phyloP scores from a whole-genome alignment of 2,888 invertebrate genomes.

The Cephus spinipes region DNA sequence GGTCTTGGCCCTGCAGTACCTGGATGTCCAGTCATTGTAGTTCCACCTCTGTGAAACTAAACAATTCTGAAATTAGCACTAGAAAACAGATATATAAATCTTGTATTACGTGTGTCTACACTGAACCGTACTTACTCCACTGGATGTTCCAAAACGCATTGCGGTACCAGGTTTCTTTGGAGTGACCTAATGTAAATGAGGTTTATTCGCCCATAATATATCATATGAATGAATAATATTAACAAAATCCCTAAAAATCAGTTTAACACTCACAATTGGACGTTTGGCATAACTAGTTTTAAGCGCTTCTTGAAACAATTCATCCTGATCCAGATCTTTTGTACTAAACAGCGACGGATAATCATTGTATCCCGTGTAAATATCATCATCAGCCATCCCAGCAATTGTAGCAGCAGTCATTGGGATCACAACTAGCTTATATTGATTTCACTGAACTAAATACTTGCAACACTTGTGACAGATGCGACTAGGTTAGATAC shows the following conservation, averaged over 20 bases:
- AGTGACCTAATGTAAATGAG: constrained; percentile 44
- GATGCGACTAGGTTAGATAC: background rate
- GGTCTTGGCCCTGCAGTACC: constrained; percentile 75
- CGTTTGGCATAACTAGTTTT: constrained; percentile 79
- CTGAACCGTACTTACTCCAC: constrained; percentile 66
- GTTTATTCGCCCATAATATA: background rate
- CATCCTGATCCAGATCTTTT: constrained; percentile 78
- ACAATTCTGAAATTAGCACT: constrained; percentile 13
- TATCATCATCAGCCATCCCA: constrained; percentile 71
- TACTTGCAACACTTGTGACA: background rate
- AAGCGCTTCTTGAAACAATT: constrained; percentile 82
- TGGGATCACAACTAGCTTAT: background rate
- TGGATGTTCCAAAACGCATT: constrained; percentile 71
- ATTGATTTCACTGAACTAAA: background rate
- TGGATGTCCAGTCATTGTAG: constrained; percentile 58
- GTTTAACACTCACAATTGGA: constrained; percentile 72
- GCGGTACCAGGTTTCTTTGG: constrained; percentile 68
- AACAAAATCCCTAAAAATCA: constrained; percentile 27
- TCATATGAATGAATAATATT: background rate
- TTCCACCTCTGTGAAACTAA: constrained; percentile 65
- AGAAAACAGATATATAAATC: background rate
- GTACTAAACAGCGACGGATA: constrained; percentile 76
- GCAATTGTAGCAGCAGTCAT: background rate
- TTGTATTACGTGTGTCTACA: background rate
- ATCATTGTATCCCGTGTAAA: constrained; percentile 78